These are phyloP conservation scores for Petrocephalus sullivani DNA, from an alignment of 2,797 vertebrate genomes.

Conservation along the genomic window DNA sequence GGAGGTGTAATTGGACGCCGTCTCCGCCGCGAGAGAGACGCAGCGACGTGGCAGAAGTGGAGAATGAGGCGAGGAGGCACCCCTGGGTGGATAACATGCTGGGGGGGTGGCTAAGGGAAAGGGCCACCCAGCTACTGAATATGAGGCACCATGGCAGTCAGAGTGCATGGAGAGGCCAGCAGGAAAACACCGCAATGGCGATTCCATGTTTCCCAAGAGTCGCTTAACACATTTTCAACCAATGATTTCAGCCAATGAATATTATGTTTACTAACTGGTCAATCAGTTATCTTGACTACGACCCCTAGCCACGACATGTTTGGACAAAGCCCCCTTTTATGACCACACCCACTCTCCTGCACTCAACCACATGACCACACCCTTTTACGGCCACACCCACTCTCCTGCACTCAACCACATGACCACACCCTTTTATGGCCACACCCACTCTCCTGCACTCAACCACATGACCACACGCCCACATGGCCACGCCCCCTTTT, in stretches of 20 bases:
- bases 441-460: background rate
- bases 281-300: background rate
- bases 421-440: background rate
- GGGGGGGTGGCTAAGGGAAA: conserved; percentile 24
- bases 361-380: background rate
- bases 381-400: background rate
- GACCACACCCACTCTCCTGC: background rate
- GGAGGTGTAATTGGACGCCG: conserved; percentile 35
- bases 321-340: background rate
- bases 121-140: background rate
- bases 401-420: background rate
- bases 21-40: conserved; percentile 19
- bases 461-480: background rate
- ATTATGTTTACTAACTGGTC: background rate
- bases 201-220: background rate
- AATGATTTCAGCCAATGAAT: background rate
- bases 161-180: background rate
- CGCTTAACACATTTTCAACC: background rate
- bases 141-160: background rate
- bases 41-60: conserved; percentile 25
- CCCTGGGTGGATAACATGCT: conserved; percentile 30
- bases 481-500: background rate
- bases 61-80: background rate
- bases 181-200: too few species aligned
- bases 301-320: background rate